Base-by-base conservation (phyloP, 2,113 vertebrate genomes). In the Dunckerocampus dactyliophorus region DNA sequence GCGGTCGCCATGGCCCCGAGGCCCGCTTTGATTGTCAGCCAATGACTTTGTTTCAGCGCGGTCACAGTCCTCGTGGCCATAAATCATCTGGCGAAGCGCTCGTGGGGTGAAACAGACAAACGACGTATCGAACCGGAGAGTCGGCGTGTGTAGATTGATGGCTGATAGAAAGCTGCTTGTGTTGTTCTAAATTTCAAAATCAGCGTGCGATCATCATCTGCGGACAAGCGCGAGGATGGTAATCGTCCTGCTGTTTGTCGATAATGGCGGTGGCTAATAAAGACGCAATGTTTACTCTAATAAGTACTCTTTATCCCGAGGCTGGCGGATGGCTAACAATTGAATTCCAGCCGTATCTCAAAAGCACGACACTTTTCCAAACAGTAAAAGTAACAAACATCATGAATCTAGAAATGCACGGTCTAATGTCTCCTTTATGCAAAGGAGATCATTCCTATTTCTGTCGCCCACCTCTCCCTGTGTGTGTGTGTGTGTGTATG, bases 401-500 rank as follows among this genome's bases (percentile, higher is more conserved):
- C 4, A 34, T 28, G 24, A 34, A 34, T 34, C 31, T 8, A 50
- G 3, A 47, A 63, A 67, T 2, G n/a, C n/a, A 63, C 79, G 74
- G 73, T 57, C 72, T 75, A 14, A 54, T 60, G 42, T 34, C 59
- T 79, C 67, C 55, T 63, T 73, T 75, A 65, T 58, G 52, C 65
- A 68, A 82, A 87, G 82, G 43, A 74, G 79, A 77, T 75, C 56
- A 67, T 87, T 74, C 66, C 80, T 62, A 59, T 81, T 80, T 73
- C 63, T 43, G 17, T 7, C 67, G 52, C 49, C 67, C 72, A 76
- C 68, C 69, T 53, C 4, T 65, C 71, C 62, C 59, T 71, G 42
- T 8, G 31, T 34, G 31, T 34, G 24, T 28, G 24, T 28, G 24
- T 28, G 24, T 28, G 24, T 28, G 24, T 28, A 5, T 28, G 24